Evolutionary conservation across 2,113 vertebrate genomes (phyloP).

Genomic region (Conger conger): DNA sequence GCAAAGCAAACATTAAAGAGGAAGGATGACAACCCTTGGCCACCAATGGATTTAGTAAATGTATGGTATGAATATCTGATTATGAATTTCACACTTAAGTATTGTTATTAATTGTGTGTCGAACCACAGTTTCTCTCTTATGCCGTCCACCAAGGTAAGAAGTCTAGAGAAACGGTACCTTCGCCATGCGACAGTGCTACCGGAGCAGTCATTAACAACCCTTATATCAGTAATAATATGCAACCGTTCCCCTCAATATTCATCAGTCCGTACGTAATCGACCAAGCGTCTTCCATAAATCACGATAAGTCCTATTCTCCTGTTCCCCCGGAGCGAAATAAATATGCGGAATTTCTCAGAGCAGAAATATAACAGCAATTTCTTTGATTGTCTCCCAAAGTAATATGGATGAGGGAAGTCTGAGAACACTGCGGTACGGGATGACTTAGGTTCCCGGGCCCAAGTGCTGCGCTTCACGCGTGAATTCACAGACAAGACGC

Average conservation of each 20-base stretch:
- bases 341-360: neutral
- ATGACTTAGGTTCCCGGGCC: neutral
- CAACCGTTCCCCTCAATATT: neutral
- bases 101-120: too few relatives aligned
- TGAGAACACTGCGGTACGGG: neutral
- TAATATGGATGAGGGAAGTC: neutral
- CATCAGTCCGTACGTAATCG: conserved; percentile 3
- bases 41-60: too few relatives aligned
- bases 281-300: conserved; percentile 10
- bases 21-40: too few relatives aligned
- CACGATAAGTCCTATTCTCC: neutral
- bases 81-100: too few relatives aligned
- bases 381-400: conserved; percentile 16
- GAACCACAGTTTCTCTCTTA: too few relatives aligned
- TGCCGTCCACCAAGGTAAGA: neutral
- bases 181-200: neutral
- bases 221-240: neutral
- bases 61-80: too few relatives aligned
- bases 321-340: conserved; percentile 4
- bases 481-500: neutral
- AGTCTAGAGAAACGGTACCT: neutral
- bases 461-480: neutral
- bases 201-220: neutral
- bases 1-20: too few relatives aligned
- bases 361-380: neutral